phyloP scores from a whole-genome alignment of 53 echinoderm and acorn worm species.

The Temnopleurus reevesii region DNA sequence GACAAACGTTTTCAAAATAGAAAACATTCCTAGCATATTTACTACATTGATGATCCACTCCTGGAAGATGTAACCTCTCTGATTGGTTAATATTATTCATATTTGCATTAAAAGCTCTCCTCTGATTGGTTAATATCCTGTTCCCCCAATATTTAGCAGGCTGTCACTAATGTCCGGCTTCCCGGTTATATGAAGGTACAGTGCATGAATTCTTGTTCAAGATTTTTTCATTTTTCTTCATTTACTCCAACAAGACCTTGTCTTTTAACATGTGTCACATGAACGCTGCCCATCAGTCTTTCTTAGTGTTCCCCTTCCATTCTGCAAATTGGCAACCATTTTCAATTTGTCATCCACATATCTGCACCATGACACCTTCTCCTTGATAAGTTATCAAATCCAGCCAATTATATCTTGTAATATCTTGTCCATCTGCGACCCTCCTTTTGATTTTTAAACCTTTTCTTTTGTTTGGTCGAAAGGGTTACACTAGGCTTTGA shows the following conservation, averaged over 20 bases:
- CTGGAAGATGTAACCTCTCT: neutral
- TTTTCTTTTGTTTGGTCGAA: neutral
- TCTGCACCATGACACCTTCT: slow-evolving; percentile 1
- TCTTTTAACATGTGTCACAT: neutral
- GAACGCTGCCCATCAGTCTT: neutral
- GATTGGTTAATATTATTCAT: slow-evolving; percentile 10
- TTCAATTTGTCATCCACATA: neutral
- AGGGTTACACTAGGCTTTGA: neutral
- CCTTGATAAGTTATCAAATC: neutral
- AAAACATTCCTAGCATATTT: too few relatives aligned
- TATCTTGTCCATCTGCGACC: slow-evolving; percentile 2
- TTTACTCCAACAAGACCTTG: neutral
- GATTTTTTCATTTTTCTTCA: neutral
- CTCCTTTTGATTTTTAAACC: neutral
- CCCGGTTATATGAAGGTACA: slow-evolving; percentile 57
- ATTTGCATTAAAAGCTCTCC: neutral
- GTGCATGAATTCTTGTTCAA: slow-evolving; percentile 41
- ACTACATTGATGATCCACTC: too few relatives aligned
- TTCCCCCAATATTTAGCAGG: slow-evolving; percentile 33
- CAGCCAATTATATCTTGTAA: neutral
- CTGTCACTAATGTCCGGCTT: slow-evolving; percentile 30
- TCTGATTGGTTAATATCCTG: slow-evolving; percentile 45
- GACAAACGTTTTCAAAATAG: too few relatives aligned
- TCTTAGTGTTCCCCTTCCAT: neutral
- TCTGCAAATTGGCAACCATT: slow-evolving; percentile 5